phyloP scores from a whole-genome alignment of 2,888 invertebrate species.

The Colletes collaris region DNA sequence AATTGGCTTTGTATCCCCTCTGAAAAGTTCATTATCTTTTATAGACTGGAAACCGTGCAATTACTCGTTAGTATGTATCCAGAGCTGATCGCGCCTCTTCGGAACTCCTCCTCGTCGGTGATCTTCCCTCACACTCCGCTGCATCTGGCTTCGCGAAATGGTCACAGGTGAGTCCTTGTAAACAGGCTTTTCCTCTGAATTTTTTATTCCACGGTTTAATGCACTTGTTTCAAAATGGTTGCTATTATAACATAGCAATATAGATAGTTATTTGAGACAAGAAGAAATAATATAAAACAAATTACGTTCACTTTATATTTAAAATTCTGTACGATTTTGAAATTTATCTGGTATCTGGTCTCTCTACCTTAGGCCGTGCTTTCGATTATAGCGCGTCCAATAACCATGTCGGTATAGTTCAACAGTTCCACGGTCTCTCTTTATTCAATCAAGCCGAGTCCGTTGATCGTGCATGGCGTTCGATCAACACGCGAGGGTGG shows the following conservation, averaged over 20 bases:
- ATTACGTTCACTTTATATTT: background rate
- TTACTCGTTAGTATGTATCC: slow-evolving; percentile 93
- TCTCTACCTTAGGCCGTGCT: slow-evolving; percentile 12
- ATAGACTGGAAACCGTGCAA: slow-evolving; percentile 93
- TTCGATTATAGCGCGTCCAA: slow-evolving; percentile 28
- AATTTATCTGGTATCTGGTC: background rate
- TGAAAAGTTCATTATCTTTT: slow-evolving; percentile 53
- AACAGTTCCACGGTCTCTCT: slow-evolving; percentile 54
- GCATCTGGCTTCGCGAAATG: slow-evolving; percentile 97
- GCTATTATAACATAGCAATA: too few species aligned
- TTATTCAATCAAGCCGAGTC: slow-evolving; percentile 72
- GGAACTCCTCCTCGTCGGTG: slow-evolving; percentile 83
- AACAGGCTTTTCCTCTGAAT: background rate
- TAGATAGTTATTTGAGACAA: too few species aligned
- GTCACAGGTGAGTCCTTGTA: slow-evolving; percentile 89
- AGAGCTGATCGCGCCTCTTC: slow-evolving; percentile 90
- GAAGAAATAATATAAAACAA: too few species aligned
- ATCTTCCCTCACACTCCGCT: slow-evolving; percentile 92
- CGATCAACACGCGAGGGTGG: slow-evolving; percentile 56
- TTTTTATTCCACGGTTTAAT: too few species aligned
- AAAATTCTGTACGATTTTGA: background rate
- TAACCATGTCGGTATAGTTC: slow-evolving; percentile 30
- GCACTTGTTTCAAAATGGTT: too few species aligned
- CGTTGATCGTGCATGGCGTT: slow-evolving; percentile 66
- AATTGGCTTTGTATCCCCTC: slow-evolving; percentile 41